These are phyloP conservation scores for Echinops telfairi DNA, from an alignment of 2,113 vertebrate species.

Conservation along the genomic window DNA sequence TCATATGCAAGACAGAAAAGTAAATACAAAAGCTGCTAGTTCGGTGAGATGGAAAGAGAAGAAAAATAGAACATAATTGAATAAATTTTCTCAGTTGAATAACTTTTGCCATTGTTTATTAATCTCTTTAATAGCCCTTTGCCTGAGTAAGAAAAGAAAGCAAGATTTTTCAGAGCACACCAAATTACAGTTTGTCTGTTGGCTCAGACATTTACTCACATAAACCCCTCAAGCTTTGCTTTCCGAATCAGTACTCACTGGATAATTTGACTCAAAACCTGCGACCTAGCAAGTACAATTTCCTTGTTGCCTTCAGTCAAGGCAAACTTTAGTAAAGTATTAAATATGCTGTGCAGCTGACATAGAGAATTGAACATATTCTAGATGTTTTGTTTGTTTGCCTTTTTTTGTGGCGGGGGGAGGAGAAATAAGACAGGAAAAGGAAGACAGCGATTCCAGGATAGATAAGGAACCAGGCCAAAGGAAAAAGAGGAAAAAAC, in stretches of 20 bases:
- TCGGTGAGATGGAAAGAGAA: constrained; percentile 35
- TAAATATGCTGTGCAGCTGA: neutral
- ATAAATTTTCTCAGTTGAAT: neutral
- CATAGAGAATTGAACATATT: neutral
- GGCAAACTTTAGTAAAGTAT: neutral
- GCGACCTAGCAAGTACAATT: neutral
- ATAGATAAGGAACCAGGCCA: neutral
- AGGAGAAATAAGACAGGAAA: neutral
- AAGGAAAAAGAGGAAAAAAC: neutral
- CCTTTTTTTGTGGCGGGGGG: neutral
- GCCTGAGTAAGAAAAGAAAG: constrained; percentile 10
- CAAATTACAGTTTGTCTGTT: constrained; percentile 43
- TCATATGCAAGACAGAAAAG: neutral
- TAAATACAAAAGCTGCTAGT: neutral
- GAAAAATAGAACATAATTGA: constrained; percentile 24
- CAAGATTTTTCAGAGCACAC: constrained; percentile 29
- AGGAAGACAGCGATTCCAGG: neutral
- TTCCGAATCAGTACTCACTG: constrained; percentile 5
- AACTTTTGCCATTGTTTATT: constrained; percentile 24
- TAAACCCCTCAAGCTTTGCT: constrained; percentile 26
- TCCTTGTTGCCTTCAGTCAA: neutral
- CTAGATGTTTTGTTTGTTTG: neutral
- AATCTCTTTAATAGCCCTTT: constrained; percentile 57
- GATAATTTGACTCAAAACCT: constrained; percentile 3
- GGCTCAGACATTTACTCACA: constrained; percentile 6